A percentile compares a stretch with the other conserved stretches of the same genome.
These are phyloP conservation scores for Cephalopterus ornatus DNA, from an alignment of 2,113 vertebrate genomes.

Conservation along the genomic window DNA sequence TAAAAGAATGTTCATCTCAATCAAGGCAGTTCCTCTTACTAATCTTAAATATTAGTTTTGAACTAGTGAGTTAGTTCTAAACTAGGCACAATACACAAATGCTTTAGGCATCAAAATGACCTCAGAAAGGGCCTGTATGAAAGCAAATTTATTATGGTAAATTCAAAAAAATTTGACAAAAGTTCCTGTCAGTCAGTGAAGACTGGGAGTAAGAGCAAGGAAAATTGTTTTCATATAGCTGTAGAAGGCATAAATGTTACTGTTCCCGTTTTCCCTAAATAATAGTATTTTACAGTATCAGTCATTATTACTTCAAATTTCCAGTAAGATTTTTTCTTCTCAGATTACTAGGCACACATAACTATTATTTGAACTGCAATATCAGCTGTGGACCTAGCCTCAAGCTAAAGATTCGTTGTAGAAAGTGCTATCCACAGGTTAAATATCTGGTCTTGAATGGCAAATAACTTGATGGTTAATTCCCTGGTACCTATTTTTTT, in stretches of 20 bases:
- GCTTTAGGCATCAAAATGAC: background rate
- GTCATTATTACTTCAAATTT: background rate
- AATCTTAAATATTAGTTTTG: background rate
- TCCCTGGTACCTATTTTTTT: background rate
- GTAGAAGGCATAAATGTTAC: background rate
- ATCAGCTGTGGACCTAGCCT: background rate
- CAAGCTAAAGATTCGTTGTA: background rate
- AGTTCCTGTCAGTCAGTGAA: background rate
- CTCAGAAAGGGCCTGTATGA: background rate
- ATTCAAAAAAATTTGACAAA: background rate
- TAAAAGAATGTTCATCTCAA: background rate
- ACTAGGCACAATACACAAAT: background rate
- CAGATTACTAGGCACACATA: background rate
- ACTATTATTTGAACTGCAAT: background rate
- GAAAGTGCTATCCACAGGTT: background rate
- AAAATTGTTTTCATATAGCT: background rate
- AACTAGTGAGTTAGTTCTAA: background rate
- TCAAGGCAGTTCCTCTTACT: background rate
- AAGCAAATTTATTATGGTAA: background rate
- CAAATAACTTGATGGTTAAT: background rate
- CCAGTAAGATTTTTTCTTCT: background rate
- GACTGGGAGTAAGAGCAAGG: background rate
- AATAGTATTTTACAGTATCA: background rate
- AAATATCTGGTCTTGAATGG: background rate
- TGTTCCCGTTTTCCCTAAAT: background rate